phyloP scores from a whole-genome alignment of 2,888 invertebrate genomes.

The Ochropleura plecta region DNA sequence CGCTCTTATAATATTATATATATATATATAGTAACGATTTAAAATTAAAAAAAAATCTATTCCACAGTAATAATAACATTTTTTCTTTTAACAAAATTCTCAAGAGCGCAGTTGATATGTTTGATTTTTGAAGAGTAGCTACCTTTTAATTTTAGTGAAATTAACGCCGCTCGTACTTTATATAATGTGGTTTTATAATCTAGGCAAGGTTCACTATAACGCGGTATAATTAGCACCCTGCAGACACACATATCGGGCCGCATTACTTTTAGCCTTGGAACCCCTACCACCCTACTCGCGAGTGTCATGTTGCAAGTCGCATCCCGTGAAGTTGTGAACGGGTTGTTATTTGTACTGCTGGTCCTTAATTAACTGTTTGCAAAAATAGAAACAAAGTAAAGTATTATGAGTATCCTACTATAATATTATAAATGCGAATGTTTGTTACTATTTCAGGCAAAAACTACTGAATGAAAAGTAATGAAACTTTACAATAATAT shows the following conservation, averaged over 20 bases:
- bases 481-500: too few species aligned
- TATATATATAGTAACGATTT: too few species aligned
- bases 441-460: too few species aligned
- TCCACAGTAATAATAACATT: too few species aligned
- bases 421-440: too few species aligned
- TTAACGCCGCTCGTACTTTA: neutral
- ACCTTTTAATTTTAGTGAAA: too few species aligned
- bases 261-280: neutral
- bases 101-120: too few species aligned
- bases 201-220: neutral
- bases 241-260: neutral
- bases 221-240: neutral
- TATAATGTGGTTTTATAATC: neutral
- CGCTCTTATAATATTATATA: too few species aligned
- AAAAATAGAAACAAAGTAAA: conserved; percentile 15
- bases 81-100: too few species aligned
- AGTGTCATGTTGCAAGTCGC: neutral
- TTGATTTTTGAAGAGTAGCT: too few species aligned
- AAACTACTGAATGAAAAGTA: too few species aligned
- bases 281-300: neutral
- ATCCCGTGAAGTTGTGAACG: neutral
- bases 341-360: neutral
- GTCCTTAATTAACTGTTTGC: neutral
- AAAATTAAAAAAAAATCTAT: too few species aligned
- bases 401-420: neutral